Base-by-base conservation (phyloP, 2,113 vertebrate genomes). In the Alces alces region DNA sequence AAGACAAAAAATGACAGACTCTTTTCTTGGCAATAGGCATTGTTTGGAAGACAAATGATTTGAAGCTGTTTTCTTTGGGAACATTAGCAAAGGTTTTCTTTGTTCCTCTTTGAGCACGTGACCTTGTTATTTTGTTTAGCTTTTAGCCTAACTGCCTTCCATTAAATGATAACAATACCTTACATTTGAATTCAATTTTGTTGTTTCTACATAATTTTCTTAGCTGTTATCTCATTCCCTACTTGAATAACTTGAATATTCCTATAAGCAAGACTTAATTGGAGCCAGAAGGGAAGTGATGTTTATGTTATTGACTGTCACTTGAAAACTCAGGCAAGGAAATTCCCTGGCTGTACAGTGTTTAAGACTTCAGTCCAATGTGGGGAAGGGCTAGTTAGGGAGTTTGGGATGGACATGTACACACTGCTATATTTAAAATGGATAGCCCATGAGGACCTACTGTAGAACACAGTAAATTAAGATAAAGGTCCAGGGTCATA, bases 41-140 rank as follows among this genome's bases (percentile, higher is more conserved):
- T 33, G 54, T 94, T 96, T 82, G 95, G 76, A 94, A 96, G 78
- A 58, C 82, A 92, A 78, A 93, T 0, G 25, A 86, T 78, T 58
- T 73, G 61, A 89, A 95, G 57, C 52, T 91, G 13, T 93, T 60
- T 54, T 58, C 25, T 92, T n/a, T 43, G 70, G 73, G 94, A 91
- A 86, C n/a, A 12, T 86, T 86, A 78, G 13, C 25, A 89, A 82
- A 16, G 79, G 89, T 92, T 97, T 86, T 83, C 82, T 93, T 92
- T 96, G 94, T 84, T 28, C 17, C n/a, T 93, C 79, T 90, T 85
- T 84, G 80, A 96, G 45, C 43, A 47, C 6, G 36, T 33, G 66
- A 76, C 61, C 86, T 16, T 61, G 52, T 97, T 84, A 36, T 66
- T 92, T 95, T 80, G 28, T 89, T 96, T 89, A 73, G 28, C 70